A percentile compares a stretch with the other conserved stretches of the same genome.
These are phyloP conservation scores for Patella caerulea DNA, from an alignment of 2,888 invertebrate genomes.

Conservation along the genomic window DNA sequence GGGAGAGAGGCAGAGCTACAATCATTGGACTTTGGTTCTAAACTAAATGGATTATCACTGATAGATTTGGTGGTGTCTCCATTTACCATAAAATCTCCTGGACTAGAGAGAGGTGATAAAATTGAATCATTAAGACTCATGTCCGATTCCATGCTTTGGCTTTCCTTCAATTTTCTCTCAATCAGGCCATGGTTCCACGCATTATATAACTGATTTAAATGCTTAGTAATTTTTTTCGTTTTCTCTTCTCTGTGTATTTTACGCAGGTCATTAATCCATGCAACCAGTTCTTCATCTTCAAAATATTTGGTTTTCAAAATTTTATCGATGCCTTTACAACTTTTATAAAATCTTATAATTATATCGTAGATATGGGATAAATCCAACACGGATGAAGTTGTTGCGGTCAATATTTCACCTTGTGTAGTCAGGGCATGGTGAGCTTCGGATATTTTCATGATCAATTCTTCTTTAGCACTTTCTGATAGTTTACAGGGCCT, in stretches of 20 bases:
- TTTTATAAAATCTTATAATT: constrained; percentile 57
- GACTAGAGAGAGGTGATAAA: neutral
- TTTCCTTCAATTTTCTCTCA: constrained; percentile 19
- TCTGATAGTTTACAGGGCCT: constrained; percentile 28
- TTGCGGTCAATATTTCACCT: constrained; percentile 45
- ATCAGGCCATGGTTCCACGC: constrained; percentile 34
- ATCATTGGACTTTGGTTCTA: neutral
- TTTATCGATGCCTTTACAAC: constrained; percentile 62
- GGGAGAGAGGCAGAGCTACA: neutral
- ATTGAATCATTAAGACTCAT: neutral
- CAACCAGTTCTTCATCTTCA: constrained; percentile 53
- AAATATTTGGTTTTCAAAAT: constrained; percentile 57
- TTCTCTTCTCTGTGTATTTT: constrained; percentile 54
- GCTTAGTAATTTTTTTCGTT: constrained; percentile 52
- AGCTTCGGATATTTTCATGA: constrained; percentile 50
- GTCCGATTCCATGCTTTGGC: constrained; percentile 2
- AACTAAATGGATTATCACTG: neutral
- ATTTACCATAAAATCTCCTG: neutral
- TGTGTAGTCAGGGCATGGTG: constrained; percentile 51
- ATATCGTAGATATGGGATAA: constrained; percentile 51
- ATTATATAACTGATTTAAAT: constrained; percentile 40
- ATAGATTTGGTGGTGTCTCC: neutral
- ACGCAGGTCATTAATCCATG: constrained; percentile 53
- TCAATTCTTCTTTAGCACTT: constrained; percentile 55
- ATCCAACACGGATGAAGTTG: constrained; percentile 27